Conservation (phyloP, 2,113 vertebrate species). For the Pterocles gutturalis region DNA sequence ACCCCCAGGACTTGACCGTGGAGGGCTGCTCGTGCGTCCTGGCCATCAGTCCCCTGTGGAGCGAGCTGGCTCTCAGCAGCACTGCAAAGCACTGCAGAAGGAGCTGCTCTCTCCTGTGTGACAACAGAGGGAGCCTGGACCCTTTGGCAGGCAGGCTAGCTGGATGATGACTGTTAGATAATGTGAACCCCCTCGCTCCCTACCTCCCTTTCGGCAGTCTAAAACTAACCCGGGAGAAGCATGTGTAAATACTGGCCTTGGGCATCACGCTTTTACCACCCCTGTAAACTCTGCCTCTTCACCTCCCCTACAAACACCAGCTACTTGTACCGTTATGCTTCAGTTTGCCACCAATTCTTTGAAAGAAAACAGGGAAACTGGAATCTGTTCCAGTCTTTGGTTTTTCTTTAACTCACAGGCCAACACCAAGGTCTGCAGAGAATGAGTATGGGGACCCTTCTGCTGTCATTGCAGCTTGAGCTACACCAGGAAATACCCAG, state of each 20-base stretch:
- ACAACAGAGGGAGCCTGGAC: background rate
- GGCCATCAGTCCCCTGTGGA: rapidly evolving
- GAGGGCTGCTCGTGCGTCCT: rapidly evolving
- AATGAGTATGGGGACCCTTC: background rate
- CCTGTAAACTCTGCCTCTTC: background rate
- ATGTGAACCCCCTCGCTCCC: rapidly evolving
- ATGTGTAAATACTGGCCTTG: background rate
- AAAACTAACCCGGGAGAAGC: background rate
- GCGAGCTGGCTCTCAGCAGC: rapidly evolving
- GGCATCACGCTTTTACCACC: background rate
- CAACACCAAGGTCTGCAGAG: background rate
- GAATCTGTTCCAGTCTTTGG: background rate
- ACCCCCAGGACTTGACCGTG: background rate
- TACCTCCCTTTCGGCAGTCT: background rate
- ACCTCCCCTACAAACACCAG: background rate
- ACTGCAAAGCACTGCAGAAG: rapidly evolving
- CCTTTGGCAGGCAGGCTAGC: background rate
- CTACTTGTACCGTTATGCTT: background rate
- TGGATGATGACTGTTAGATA: background rate
- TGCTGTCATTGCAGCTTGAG: background rate
- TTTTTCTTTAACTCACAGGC: background rate
- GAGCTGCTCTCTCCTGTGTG: background rate
- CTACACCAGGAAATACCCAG: background rate
- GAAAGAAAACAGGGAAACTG: background rate
- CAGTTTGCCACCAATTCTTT: background rate